phyloP scores from a whole-genome alignment of 2,113 vertebrate genomes.

The Natator depressus region DNA sequence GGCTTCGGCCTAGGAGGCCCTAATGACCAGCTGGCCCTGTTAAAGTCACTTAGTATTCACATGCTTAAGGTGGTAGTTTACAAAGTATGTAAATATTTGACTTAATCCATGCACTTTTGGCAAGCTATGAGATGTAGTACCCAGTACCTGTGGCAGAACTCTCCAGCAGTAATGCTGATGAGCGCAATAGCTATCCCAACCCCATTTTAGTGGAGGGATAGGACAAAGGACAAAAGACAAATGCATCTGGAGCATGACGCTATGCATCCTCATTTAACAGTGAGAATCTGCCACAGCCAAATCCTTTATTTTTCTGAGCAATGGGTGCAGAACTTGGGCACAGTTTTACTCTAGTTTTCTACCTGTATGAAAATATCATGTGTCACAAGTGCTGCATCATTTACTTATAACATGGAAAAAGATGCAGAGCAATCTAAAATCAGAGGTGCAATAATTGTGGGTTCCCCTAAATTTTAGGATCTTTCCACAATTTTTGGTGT shows the following conservation, averaged over 20 bases:
- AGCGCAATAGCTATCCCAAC: background rate
- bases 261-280: background rate
- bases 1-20: background rate
- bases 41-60: background rate
- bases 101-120: background rate
- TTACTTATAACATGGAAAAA: background rate
- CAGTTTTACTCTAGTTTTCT: background rate
- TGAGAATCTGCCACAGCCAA: background rate
- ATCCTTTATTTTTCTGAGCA: background rate
- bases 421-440: background rate
- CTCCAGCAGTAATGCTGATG: background rate
- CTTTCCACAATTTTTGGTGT: background rate
- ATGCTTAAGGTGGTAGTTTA: background rate
- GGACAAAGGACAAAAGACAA: background rate
- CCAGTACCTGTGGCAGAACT: background rate
- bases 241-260: background rate
- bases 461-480: background rate
- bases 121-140: background rate
- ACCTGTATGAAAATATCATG: background rate
- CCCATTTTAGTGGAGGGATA: background rate
- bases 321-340: background rate
- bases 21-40: background rate
- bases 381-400: background rate
- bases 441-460: background rate
- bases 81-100: background rate